These are phyloP conservation scores for Leptinotarsa haldemani DNA, from an alignment of 2,888 invertebrate genomes.

Conservation along the genomic window DNA sequence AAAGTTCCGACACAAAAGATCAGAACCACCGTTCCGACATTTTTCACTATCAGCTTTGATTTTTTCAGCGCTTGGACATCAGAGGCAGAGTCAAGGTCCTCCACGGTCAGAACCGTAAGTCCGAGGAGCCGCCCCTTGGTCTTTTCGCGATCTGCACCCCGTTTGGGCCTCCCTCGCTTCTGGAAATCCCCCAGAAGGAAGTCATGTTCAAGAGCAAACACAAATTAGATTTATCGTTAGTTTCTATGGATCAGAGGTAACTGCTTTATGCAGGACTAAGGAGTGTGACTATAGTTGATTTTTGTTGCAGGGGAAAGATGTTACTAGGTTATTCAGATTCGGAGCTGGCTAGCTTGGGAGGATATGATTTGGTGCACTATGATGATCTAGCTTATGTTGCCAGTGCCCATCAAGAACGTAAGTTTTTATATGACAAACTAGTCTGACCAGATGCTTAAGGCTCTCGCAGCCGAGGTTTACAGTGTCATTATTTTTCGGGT, in stretches of 20 bases:
- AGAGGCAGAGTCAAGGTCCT: conserved; percentile 95
- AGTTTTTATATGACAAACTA: conserved; percentile 65
- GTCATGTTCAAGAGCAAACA: conserved; percentile 99
- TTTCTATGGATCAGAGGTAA: conserved; percentile 96
- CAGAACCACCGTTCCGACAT: too few species aligned
- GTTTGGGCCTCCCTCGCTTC: conserved; percentile 95
- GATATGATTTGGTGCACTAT: conserved; percentile 97
- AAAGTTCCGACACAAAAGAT: neutral
- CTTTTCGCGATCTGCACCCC: conserved; percentile 98
- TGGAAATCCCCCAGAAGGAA: conserved; percentile 98
- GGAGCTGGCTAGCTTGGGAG: conserved; percentile 92
- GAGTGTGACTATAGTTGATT: neutral
- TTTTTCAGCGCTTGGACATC: conserved; percentile 91
- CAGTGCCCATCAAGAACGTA: conserved; percentile 99
- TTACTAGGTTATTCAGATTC: conserved; percentile 93
- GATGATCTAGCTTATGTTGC: conserved; percentile 98
- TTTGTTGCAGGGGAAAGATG: conserved; percentile 85
- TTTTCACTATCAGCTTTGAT: too few species aligned
- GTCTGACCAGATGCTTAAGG: too few species aligned
- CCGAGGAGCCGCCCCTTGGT: conserved; percentile 93
- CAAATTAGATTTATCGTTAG: conserved; percentile 94
- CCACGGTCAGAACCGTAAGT: conserved; percentile 95
- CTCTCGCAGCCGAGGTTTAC: too few species aligned
- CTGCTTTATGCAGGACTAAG: neutral
- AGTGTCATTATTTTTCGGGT: too few species aligned